Conservation (phyloP, 1,140 invertebrate species). For the Caenorhabditis remanei region DNA sequence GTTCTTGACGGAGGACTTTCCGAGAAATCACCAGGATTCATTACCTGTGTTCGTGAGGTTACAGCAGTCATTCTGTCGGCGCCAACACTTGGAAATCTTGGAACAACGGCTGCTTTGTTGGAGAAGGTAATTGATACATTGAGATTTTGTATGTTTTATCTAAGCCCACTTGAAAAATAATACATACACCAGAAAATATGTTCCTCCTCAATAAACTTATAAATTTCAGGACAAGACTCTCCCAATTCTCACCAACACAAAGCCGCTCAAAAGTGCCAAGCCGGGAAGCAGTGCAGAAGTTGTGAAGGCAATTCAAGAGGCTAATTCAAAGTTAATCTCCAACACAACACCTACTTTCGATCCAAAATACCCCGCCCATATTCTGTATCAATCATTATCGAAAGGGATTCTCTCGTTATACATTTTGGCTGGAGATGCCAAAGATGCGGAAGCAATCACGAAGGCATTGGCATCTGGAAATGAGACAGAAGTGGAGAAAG, state of each 20-base stretch:
- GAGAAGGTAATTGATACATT: not conserved
- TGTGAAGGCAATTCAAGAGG: constrained; percentile 27
- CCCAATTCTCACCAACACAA: not conserved
- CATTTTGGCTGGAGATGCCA: constrained; percentile 21
- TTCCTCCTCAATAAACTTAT: not conserved
- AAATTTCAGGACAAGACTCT: not conserved
- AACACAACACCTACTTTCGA: not conserved
- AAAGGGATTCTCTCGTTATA: constrained; percentile 36
- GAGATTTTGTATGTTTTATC: too few species aligned
- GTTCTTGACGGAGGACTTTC: constrained; percentile 2
- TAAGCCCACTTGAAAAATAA: too few species aligned
- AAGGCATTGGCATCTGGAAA: constrained; percentile 29
- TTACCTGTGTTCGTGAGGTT: not conserved
- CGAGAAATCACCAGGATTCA: not conserved
- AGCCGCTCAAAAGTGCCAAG: not conserved
- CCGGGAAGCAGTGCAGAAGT: constrained; percentile 24
- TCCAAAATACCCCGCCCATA: constrained; percentile 13
- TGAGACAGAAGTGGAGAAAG: constrained; percentile 17
- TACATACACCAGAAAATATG: too few species aligned
- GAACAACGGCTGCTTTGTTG: constrained; percentile 15
- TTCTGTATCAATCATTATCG: not conserved
- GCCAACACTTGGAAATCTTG: constrained; percentile 17
- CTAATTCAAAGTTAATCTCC: constrained; percentile 21
- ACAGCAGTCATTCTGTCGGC: not conserved
- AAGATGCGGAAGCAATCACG: constrained; percentile 1